Percentiles rank a stretch among this genome's conserved stretches.
These are phyloP conservation scores for Lutraria rhynchaena DNA, from an alignment of 1,140 invertebrate genomes.

Conservation along the genomic window DNA sequence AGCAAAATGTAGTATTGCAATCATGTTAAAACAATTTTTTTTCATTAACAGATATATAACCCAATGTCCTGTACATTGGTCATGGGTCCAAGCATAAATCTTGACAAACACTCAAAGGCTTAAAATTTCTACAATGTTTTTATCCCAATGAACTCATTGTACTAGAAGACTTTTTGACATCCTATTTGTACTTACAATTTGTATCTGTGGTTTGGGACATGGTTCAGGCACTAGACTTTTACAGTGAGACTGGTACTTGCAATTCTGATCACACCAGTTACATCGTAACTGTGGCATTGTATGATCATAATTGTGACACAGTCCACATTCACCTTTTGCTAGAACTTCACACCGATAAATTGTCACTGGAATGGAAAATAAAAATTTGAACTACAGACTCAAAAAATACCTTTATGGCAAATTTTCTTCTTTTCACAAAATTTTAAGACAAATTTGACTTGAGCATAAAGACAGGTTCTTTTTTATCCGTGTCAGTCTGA, in stretches of 20 bases:
- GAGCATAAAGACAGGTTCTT: too few relatives aligned
- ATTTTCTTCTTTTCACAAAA: too few relatives aligned
- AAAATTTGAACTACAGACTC: too few relatives aligned
- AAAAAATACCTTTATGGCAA: too few relatives aligned
- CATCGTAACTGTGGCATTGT: constrained; percentile 68
- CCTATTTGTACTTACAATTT: constrained; percentile 61
- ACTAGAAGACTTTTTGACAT: not conserved
- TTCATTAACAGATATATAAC: too few relatives aligned
- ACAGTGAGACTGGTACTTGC: constrained; percentile 64
- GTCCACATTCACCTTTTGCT: constrained; percentile 70
- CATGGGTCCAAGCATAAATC: too few relatives aligned
- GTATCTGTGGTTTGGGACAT: constrained; percentile 73
- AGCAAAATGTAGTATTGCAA: too few relatives aligned
- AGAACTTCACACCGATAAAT: constrained; percentile 74
- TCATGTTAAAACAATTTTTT: too few relatives aligned
- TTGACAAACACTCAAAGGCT: too few relatives aligned
- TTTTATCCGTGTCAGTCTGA: too few relatives aligned
- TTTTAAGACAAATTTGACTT: too few relatives aligned
- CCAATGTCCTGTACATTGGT: too few relatives aligned
- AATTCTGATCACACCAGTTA: constrained; percentile 70
- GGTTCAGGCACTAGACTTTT: constrained; percentile 46
- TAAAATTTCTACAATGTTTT: not conserved
- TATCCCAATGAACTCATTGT: not conserved
- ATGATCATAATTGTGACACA: constrained; percentile 72
- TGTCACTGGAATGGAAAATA: constrained; percentile 65